These are phyloP conservation scores for Xestia c-nigrum DNA, from an alignment of 2,888 invertebrate genomes.

Conservation along the genomic window DNA sequence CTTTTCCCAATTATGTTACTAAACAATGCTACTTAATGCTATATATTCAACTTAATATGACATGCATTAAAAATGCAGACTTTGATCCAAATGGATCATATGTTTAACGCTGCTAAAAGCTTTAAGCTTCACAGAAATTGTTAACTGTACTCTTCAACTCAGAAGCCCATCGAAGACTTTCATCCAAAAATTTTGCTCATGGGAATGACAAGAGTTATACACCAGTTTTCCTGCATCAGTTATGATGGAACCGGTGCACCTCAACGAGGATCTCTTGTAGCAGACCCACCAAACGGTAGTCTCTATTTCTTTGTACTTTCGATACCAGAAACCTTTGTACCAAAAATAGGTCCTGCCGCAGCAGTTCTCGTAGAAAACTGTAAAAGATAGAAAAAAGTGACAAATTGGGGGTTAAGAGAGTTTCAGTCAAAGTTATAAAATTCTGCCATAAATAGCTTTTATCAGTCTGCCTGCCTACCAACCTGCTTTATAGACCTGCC, in stretches of 20 bases:
- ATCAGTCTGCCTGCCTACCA: too few species aligned
- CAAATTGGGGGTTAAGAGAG: background rate
- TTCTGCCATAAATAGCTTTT: too few species aligned
- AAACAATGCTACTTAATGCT: too few species aligned
- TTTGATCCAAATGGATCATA: too few species aligned
- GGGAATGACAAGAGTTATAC: background rate
- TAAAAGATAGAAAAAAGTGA: background rate
- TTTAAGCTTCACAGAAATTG: background rate
- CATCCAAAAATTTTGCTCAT: background rate
- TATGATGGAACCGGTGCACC: background rate
- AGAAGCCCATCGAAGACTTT: background rate
- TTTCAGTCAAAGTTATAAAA: too few species aligned
- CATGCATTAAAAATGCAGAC: too few species aligned
- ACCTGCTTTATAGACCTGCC: too few species aligned
- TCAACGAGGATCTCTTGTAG: background rate
- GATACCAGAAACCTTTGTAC: background rate
- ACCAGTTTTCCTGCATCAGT: background rate
- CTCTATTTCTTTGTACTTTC: background rate
- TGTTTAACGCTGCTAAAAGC: too few species aligned
- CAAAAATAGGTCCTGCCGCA: background rate
- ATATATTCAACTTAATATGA: too few species aligned
- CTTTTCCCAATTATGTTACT: too few species aligned
- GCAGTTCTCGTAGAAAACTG: background rate
- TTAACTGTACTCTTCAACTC: background rate
- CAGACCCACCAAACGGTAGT: background rate